A percentile compares a stretch with the other conserved stretches of the same genome.
Conservation (phyloP, 1,140 invertebrate species). For the Halotydeus destructor region DNA sequence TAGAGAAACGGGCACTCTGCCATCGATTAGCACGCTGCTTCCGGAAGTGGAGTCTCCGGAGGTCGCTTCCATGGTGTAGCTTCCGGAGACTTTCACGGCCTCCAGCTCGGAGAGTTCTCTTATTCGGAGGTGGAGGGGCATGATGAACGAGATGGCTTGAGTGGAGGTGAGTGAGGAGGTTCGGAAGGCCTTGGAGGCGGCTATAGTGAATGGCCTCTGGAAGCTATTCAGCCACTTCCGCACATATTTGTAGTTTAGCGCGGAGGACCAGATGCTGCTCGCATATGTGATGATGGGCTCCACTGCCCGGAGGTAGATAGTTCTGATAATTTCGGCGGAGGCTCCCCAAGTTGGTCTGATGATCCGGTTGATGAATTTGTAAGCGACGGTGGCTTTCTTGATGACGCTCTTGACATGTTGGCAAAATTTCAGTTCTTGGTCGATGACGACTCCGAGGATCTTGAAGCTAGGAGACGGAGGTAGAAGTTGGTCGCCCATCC, state of each 20-base stretch:
- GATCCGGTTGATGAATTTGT: neutral
- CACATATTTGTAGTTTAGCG: neutral
- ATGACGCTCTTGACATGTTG: neutral
- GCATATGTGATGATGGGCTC: neutral
- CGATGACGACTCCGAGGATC: constrained; percentile 6
- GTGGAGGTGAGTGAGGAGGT: neutral
- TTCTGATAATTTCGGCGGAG: neutral
- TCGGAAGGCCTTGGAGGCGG: constrained; percentile 1
- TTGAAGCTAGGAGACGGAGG: neutral
- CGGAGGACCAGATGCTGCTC: neutral
- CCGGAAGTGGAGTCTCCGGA: too few relatives aligned
- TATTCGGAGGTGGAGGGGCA: constrained; percentile 2
- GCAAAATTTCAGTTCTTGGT: neutral
- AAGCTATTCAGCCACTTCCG: neutral
- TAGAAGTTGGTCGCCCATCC: neutral
- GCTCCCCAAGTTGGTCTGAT: constrained; percentile 1
- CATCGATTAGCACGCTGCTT: too few relatives aligned
- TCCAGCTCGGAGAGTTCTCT: neutral
- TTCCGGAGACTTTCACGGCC: neutral
- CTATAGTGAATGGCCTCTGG: neutral
- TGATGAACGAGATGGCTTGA: neutral
- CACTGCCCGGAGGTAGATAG: neutral
- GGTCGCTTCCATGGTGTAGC: neutral
- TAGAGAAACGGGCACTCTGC: too few relatives aligned
- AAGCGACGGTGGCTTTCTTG: neutral